Evolutionary conservation across 2,797 vertebrate genomes (phyloP), one percentile per base, ranked within the genome.

Genomic region (Anomalospiza imberbis): DNA sequence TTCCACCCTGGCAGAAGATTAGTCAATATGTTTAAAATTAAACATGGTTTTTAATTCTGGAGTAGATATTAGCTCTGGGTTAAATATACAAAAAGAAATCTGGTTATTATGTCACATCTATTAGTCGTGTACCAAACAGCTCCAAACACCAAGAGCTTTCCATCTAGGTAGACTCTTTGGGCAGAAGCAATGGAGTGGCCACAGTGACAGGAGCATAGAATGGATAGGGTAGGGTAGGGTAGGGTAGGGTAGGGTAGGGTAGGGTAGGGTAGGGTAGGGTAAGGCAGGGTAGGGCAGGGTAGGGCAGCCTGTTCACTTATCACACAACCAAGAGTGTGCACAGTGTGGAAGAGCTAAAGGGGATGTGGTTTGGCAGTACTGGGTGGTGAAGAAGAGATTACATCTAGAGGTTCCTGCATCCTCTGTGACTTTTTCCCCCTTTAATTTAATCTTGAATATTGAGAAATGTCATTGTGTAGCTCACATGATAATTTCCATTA

Each of bases 141-240:
- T 90, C 28, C 40, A 84, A 7, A 12, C 9, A 54, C 14, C 14
- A 75, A 24, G 22, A 88, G 14, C 28, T 88, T 88, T 48, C 70
- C 28, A 63, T 34, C 18, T 10, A 38, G 4, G 24, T 5, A 67
- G 61, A 67, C 5, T 10, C 25, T 67, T 61, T 31, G 36, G 36
- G 42, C 32, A 89, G 75, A 76, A 93, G 26, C 20, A 48, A 51
- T 24, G 36, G 22, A 72, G 24, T 45, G 40, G 10, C 44, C 62
- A 62, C 36, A 81, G 26, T 1, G 3, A 51, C 0, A 2, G 25
- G 18, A 34, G 25, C 4, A 8, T 0, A 54, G 58, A 53, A 44
- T 31, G 50, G 50, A 2, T 1, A 32, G 29, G 67, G 67, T 2
- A 70, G 48, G 48, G 48, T 6, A 70, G 67, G 29, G 36, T 6